Evolutionary conservation across 2,888 invertebrate genomes (phyloP).

Genomic region (Homarus gammarus): DNA sequence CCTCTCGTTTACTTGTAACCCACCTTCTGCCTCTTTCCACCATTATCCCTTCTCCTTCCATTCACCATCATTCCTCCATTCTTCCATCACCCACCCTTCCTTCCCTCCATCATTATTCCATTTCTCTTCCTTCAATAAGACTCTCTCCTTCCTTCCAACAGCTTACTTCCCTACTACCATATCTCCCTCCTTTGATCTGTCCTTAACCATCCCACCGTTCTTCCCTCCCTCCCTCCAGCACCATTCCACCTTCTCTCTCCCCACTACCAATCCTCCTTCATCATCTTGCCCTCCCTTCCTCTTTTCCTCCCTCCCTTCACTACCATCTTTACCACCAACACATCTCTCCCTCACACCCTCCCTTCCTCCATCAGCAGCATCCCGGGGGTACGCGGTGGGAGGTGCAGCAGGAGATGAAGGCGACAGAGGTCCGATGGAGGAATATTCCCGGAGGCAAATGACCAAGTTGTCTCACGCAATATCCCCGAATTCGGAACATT

Average conservation of each 20-base stretch:
- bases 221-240: not conserved
- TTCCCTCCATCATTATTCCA: not conserved
- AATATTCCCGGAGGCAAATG: slow-evolving; percentile 6
- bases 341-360: not conserved
- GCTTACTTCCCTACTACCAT: not conserved
- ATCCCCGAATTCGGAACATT: slow-evolving; percentile 7
- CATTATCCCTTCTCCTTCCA: not conserved
- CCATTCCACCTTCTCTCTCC: not conserved
- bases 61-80: not conserved
- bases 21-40: no score
- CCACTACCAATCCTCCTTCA: not conserved
- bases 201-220: not conserved
- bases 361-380: not conserved
- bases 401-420: not conserved
- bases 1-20: no score
- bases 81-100: not conserved
- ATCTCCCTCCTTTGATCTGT: not conserved
- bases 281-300: not conserved
- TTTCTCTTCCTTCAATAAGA: not conserved
- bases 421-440: slow-evolving; percentile 10
- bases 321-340: not conserved
- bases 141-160: not conserved
- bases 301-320: not conserved
- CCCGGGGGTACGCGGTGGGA: not conserved
- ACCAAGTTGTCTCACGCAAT: slow-evolving; percentile 15